These are phyloP conservation scores for Mastacembelus armatus DNA, from an alignment of 2,797 vertebrate species.

Conservation along the genomic window DNA sequence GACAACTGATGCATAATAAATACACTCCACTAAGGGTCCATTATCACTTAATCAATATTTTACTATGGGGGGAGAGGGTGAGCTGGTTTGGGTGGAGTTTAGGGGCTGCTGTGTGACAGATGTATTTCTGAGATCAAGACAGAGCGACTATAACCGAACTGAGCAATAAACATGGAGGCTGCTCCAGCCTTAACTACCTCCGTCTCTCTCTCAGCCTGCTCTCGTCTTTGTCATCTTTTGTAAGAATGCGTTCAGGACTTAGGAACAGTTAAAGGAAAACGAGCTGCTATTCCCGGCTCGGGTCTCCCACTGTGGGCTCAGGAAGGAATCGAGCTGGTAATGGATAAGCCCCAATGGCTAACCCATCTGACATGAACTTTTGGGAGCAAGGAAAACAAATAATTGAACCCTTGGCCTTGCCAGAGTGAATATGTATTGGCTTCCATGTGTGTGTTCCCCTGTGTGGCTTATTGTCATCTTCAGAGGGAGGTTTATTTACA, in stretches of 20 bases:
- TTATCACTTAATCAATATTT: conserved; percentile 90
- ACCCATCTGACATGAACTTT: conserved; percentile 85
- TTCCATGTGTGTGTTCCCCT: conserved; percentile 62
- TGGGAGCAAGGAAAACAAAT: conserved; percentile 86
- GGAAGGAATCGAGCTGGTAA: conserved; percentile 82
- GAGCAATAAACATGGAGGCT: not conserved
- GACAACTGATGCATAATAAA: conserved; percentile 92
- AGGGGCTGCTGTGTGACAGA: conserved; percentile 70
- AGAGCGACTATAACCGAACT: conserved; percentile 28
- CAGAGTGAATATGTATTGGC: conserved; percentile 79
- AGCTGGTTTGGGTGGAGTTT: not conserved
- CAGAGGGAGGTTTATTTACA: conserved; percentile 71
- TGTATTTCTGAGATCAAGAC: conserved; percentile 72
- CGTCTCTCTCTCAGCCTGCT: not conserved
- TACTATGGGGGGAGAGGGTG: conserved; percentile 61
- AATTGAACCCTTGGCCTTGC: conserved; percentile 85
- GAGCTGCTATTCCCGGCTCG: conserved; percentile 50
- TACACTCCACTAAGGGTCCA: conserved; percentile 91
- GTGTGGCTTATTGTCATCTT: conserved; percentile 72
- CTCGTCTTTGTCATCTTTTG: not conserved
- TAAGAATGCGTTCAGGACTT: conserved; percentile 6
- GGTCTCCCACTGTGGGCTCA: conserved; percentile 52
- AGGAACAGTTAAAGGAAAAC: conserved; percentile 11
- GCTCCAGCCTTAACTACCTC: not conserved
- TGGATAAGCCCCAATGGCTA: conserved; percentile 82